A percentile compares a stretch with the other conserved stretches of the same genome.
These are phyloP conservation scores for Rhyzopertha dominica DNA, from an alignment of 1,140 invertebrate genomes.

Conservation along the genomic window DNA sequence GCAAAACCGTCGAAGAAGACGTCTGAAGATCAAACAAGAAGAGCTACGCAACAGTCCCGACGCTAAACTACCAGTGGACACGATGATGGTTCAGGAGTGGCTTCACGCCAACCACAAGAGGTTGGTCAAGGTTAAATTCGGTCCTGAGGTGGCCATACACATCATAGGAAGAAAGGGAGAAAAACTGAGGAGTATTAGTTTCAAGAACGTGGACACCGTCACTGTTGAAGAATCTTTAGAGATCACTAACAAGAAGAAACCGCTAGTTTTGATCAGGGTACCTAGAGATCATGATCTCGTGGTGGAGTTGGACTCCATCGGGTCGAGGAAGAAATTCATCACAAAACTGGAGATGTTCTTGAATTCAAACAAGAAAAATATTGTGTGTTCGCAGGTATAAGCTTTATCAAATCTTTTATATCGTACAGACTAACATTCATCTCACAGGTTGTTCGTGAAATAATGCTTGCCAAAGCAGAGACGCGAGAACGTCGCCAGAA, in stretches of 20 bases:
- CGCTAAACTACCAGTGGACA: constrained; percentile 73
- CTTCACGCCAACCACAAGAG: constrained; percentile 89
- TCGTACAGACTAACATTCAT: not conserved
- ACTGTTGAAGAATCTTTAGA: constrained; percentile 80
- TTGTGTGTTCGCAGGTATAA: constrained; percentile 61
- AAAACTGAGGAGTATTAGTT: constrained; percentile 74
- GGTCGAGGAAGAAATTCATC: constrained; percentile 82
- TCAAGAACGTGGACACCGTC: constrained; percentile 69
- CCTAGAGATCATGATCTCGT: constrained; percentile 94
- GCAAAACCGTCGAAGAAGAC: constrained; percentile 76
- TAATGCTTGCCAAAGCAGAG: constrained; percentile 89
- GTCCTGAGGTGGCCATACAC: constrained; percentile 75
- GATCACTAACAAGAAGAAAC: constrained; percentile 68
- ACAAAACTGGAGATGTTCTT: constrained; percentile 83
- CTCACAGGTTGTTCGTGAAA: constrained; percentile 62
- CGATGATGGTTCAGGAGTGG: constrained; percentile 94
- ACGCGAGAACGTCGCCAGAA: constrained; percentile 92
- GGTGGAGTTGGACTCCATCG: constrained; percentile 83
- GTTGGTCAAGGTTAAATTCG: constrained; percentile 84
- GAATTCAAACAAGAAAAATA: constrained; percentile 72
- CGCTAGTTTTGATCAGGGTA: constrained; percentile 79
- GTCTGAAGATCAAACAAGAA: constrained; percentile 78
- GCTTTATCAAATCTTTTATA: not conserved
- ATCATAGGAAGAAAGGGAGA: constrained; percentile 86
- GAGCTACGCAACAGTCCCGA: constrained; percentile 57